Base-by-base conservation (phyloP, 1,140 invertebrate species). In the Ips nitidus region DNA sequence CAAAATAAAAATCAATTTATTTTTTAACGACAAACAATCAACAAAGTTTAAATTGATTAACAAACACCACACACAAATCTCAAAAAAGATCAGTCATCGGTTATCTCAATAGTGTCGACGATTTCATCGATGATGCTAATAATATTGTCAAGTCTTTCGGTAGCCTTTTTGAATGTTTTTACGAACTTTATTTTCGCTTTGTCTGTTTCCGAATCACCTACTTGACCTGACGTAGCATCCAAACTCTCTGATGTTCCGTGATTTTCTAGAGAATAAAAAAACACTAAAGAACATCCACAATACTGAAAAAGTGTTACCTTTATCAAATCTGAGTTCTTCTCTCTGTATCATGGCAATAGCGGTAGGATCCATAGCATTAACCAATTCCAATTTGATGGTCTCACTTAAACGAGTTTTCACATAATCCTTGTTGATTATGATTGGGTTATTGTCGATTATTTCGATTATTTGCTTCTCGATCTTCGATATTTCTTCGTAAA, bases 71-170 rank as follows among this genome's bases (percentile, higher is more conserved):
- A 50, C 45, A 50, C 7, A 50, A 50, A 56, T 37, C 38, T 2
- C 5, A 22, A 6, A 22, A 7, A 6, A 56, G 8, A 3, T 40
- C 66, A 53, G 38, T 72, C 81, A 53, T 83, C 80, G 37, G 79
- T 81, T 38, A 83, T 82, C 71, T 83, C 82, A 69, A 83, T 82
- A 52, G 82, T 82, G 71, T 82, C 82, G 6, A 84, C 82, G 52
- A 84, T 84, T 41, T 81, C 77, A 70, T 83, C 82, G 1, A 84
- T 82, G 7, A 82, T 81, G 59, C 77, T 78, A 66, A 83, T 78
- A 41, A 80, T 69, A 52, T 78, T 78, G 45, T 76, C 74, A 3
- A 74, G 73, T 52, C 75, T 77, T 41, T 75, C 72, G 43, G 76
- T 76, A 2, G 77, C 78, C 40, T 70, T 72, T 36, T 74, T 70